Percentiles rank a stretch among this genome's conserved stretches.
Evolutionary conservation across 2,797 vertebrate genomes (phyloP).

Genomic region (Myotis findleyi): DNA sequence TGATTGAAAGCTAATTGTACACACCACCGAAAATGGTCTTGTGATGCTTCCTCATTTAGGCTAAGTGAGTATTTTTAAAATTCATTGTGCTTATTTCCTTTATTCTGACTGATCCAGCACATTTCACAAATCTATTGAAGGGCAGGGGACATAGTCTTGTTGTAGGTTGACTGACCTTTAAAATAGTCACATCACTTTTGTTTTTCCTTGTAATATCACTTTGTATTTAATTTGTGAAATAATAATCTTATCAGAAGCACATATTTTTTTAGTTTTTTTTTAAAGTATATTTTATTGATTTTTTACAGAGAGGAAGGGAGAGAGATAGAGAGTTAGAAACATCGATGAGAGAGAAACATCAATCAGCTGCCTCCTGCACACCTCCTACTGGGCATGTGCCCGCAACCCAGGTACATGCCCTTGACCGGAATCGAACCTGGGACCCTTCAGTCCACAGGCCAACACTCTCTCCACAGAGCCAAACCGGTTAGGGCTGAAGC

Average conservation of each 20-base stretch:
- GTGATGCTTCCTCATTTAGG: not conserved
- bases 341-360: no score
- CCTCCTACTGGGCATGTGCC: no score
- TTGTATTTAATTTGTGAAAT: not conserved
- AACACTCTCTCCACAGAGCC: no score
- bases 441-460: no score
- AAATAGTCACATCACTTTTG: not conserved
- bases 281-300: no score
- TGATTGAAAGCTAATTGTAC: not conserved
- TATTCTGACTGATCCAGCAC: not conserved
- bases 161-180: not conserved
- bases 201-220: not conserved
- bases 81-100: not conserved
- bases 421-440: no score
- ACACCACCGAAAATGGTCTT: not conserved
- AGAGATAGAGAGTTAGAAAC: no score
- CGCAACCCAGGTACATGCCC: no score
- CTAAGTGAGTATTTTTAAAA: not conserved
- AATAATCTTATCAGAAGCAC: not conserved
- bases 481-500: no score
- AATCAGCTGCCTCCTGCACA: no score
- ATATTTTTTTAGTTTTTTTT: no score
- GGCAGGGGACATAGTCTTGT: rapidly evolving
- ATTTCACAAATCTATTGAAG: not conserved
- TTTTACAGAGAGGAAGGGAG: no score